A percentile compares a stretch with the other conserved stretches of the same genome.
phyloP scores from a whole-genome alignment of 2,888 invertebrate species.

The Ophioninae sp. region DNA sequence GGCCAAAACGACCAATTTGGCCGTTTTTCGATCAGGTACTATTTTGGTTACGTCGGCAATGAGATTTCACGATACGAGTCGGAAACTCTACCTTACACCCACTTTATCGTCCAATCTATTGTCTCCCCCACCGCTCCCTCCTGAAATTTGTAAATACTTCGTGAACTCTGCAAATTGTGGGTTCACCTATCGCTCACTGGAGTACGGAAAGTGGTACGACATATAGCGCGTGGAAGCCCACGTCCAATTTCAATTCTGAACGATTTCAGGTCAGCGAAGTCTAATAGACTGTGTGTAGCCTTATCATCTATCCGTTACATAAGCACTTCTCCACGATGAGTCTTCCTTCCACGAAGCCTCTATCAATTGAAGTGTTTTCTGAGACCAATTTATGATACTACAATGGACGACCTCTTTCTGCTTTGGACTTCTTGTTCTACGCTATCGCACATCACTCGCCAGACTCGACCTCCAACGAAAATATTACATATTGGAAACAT shows the following conservation, averaged over 20 bases:
- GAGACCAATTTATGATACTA: background rate
- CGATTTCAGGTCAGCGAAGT: constrained; percentile 59
- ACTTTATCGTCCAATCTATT: background rate
- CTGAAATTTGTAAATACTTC: constrained; percentile 68
- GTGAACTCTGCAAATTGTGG: constrained; percentile 70
- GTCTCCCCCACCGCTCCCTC: constrained; percentile 6
- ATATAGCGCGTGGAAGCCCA: constrained; percentile 57
- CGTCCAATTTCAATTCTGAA: constrained; percentile 69
- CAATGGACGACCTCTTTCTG: background rate
- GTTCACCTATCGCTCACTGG: constrained; percentile 55
- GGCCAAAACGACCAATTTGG: background rate
- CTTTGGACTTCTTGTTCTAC: background rate
- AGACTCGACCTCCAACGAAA: too few relatives aligned
- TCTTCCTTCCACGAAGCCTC: constrained; percentile 11
- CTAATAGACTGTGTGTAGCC: constrained; percentile 24
- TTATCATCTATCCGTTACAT: constrained; percentile 27
- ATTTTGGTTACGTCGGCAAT: background rate
- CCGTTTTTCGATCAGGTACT: constrained; percentile 14
- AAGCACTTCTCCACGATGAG: constrained; percentile 12
- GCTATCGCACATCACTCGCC: background rate
- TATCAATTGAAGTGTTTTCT: background rate
- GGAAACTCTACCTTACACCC: constrained; percentile 4
- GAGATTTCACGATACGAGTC: constrained; percentile 45
- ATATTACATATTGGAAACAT: too few relatives aligned
- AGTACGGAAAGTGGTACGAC: constrained; percentile 6